Base-by-base conservation (phyloP, 1,140 invertebrate species). In the Pygmarrhopalites habei region DNA sequence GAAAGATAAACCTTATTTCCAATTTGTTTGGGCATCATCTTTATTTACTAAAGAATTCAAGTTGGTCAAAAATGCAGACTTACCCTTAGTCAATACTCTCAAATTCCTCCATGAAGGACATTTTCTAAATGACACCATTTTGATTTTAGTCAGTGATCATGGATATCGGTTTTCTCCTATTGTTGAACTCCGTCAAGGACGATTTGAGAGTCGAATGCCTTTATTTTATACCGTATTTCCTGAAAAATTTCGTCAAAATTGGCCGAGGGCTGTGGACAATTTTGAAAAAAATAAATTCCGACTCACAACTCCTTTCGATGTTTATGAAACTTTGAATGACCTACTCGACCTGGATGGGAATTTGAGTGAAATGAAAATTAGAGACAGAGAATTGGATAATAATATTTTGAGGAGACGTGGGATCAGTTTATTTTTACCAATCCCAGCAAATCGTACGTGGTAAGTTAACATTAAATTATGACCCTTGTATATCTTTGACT, bases 81-180 rank as follows among this genome's bases (percentile, higher is more conserved):
- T 71, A 71, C 3, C 53, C 59, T 43, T 76, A 72, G 62, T 66
- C 5, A 35, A 59, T 1, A 60, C 61, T 1, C 17, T 67, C 14
- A 49, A 67, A 52, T 63, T 23, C 25, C 19, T 67, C 12, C 47
- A 26, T 2, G 21, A 30, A 2, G 41, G 56, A 19, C 35, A 52
- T 39, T 29, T 19, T 28, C 28, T 81, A 2, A 75, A 79, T 26
- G 75, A 75, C 17, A 84, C 84, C 0, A 74, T 82, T 0, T 74
- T 96, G 0, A 79, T 96, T 29, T 82, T 95, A 19, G 79, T 93
- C 66, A 93, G 90, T 71, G 94, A 98, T 75, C 95, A 97, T 74
- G 94, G 94, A 0, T 86, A 92, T 71, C 75, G 94, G 30, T 95
- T 88, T 78, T 92, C 92, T 1, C 77, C 79, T 2, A 84, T 92